Evolutionary conservation across 2,797 vertebrate genomes (phyloP).

Genomic region (Melanotaenia trifasciata): DNA sequence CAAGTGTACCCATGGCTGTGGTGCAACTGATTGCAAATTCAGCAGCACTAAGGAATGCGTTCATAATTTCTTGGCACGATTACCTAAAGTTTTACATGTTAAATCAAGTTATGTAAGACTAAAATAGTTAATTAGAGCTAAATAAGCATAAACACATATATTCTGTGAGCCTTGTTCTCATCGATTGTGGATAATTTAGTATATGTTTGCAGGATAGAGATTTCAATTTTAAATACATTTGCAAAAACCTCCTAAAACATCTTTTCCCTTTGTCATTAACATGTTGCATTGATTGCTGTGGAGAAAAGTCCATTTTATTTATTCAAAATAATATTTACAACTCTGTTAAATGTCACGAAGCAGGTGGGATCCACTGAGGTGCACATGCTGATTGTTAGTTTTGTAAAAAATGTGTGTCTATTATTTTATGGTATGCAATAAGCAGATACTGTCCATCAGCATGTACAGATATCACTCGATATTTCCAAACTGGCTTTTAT

Average conservation of each 20-base stretch:
- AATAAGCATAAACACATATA: background rate
- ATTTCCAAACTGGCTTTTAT: background rate
- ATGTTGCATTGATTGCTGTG: background rate
- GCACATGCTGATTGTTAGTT: background rate
- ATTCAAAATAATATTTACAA: background rate
- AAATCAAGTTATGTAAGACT: background rate
- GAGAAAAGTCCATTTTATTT: background rate
- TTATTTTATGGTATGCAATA: background rate
- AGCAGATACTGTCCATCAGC: background rate
- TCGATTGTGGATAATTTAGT: background rate
- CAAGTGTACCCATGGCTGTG: background rate
- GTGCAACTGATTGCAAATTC: background rate
- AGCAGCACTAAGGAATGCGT: background rate
- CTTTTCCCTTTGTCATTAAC: background rate
- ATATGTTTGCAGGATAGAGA: background rate
- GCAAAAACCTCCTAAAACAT: background rate
- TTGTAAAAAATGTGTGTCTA: background rate
- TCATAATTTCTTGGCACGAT: background rate
- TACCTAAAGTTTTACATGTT: background rate
- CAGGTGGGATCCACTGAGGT: background rate
- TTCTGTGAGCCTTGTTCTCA: background rate
- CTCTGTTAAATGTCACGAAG: background rate
- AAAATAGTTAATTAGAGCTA: background rate
- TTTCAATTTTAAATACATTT: background rate
- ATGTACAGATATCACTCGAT: background rate